These are phyloP conservation scores for Falcaria lacertinaria DNA, from an alignment of 2,888 invertebrate genomes.

Conservation along the genomic window DNA sequence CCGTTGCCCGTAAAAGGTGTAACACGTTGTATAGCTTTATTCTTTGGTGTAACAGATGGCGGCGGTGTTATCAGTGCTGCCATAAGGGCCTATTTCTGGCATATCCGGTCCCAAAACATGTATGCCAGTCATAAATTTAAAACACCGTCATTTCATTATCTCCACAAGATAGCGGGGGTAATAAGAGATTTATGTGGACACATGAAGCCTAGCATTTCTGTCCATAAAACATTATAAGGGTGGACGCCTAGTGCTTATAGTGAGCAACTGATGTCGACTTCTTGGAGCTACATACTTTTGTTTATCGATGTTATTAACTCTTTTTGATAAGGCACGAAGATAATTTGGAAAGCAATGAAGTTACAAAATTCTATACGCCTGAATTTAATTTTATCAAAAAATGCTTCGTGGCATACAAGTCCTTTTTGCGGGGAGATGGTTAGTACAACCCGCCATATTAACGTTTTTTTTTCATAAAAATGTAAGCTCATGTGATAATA, in stretches of 20 bases:
- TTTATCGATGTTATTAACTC: too few relatives aligned
- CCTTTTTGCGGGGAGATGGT: too few relatives aligned
- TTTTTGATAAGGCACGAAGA: too few relatives aligned
- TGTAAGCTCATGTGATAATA: too few relatives aligned
- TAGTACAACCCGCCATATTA: too few relatives aligned
- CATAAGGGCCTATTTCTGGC: conserved; percentile 1
- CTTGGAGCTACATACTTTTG: not conserved
- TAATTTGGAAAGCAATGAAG: too few relatives aligned
- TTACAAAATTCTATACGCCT: too few relatives aligned
- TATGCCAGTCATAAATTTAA: conserved; percentile 12
- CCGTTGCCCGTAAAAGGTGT: too few relatives aligned
- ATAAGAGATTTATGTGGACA: conserved; percentile 30
- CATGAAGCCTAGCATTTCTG: conserved; percentile 25
- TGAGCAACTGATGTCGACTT: not conserved
- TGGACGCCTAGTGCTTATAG: not conserved
- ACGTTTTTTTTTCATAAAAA: too few relatives aligned
- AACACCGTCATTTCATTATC: conserved; percentile 24
- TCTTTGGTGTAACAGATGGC: not conserved
- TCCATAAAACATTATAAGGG: conserved; percentile 4
- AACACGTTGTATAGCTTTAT: too few relatives aligned
- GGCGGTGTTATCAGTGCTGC: not conserved
- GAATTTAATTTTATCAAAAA: too few relatives aligned
- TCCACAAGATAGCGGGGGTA: conserved; percentile 18
- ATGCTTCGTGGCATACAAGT: too few relatives aligned
- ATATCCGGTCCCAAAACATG: not conserved